Percentiles rank a stretch among this genome's conserved stretches.
phyloP scores from a whole-genome alignment of 2,888 invertebrate genomes.

The Galerucella pusilla region DNA sequence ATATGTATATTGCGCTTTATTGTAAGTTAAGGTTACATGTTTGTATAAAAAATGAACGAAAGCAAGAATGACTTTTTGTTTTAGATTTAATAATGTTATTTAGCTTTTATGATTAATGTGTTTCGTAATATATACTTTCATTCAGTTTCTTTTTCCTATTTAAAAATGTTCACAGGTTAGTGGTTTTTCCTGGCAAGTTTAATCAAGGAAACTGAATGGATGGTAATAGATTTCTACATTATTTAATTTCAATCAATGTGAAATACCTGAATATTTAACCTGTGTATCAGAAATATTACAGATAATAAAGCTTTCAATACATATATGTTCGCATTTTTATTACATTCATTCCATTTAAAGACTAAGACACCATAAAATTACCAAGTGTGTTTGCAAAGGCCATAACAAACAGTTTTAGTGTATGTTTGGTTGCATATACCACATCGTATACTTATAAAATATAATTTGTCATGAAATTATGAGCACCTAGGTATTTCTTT shows the following conservation, averaged over 20 bases:
- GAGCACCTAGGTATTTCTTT: no score
- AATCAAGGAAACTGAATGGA: slow-evolving; percentile 37
- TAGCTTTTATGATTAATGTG: slow-evolving; percentile 50
- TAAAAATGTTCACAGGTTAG: slow-evolving; percentile 50
- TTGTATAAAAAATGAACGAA: slow-evolving; percentile 59
- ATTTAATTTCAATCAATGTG: slow-evolving; percentile 61
- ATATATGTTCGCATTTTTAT: slow-evolving; percentile 17
- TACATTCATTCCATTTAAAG: not conserved
- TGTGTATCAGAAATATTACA: slow-evolving; percentile 61
- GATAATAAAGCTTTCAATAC: slow-evolving; percentile 63
- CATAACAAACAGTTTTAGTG: no score
- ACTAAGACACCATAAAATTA: no score
- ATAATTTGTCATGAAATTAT: no score
- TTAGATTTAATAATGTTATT: slow-evolving; percentile 47
- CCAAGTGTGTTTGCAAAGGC: no score
- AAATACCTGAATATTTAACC: slow-evolving; percentile 59
- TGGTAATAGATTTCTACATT: slow-evolving; percentile 45
- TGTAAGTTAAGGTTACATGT: slow-evolving; percentile 59
- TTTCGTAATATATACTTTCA: slow-evolving; percentile 9
- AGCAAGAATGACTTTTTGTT: slow-evolving; percentile 48
- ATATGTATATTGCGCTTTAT: slow-evolving; percentile 51
- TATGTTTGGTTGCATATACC: no score
- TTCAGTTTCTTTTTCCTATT: slow-evolving; percentile 21
- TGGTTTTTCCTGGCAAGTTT: slow-evolving; percentile 55
- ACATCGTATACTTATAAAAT: no score